Evolutionary conservation across 1,140 invertebrate genomes (phyloP).

Genomic region (Odontomachus brunneus): DNA sequence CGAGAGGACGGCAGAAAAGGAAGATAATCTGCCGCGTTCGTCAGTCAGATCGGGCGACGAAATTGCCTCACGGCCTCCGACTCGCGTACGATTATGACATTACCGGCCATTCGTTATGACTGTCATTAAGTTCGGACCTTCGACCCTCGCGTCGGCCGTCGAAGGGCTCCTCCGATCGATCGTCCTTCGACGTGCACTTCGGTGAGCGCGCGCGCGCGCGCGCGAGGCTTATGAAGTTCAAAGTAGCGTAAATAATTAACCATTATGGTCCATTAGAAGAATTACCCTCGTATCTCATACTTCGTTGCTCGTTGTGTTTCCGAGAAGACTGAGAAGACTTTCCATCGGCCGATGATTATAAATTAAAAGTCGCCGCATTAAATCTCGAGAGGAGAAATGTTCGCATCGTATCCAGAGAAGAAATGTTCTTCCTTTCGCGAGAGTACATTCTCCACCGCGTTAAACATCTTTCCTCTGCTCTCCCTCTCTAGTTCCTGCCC

Average conservation of each 20-base stretch:
- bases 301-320: not conserved
- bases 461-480: slow-evolving; percentile 53
- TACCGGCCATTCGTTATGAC: slow-evolving; percentile 71
- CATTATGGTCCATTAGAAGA: not conserved
- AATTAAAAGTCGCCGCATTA: not conserved
- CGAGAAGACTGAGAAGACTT: not conserved
- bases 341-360: not conserved
- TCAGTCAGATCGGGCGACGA: slow-evolving; percentile 60
- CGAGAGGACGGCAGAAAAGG: too few species aligned
- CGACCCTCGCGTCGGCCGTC: slow-evolving; percentile 15
- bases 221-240: not conserved
- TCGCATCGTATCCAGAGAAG: not conserved
- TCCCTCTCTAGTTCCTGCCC: slow-evolving; percentile 15
- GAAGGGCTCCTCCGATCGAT: slow-evolving; percentile 18
- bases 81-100: slow-evolving; percentile 69
- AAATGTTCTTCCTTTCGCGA: not conserved
- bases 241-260: not conserved
- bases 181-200: slow-evolving; percentile 25
- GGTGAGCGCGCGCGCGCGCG: not conserved
- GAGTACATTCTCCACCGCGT: not conserved
- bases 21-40: slow-evolving; percentile 18
- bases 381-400: not conserved
- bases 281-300: not conserved
- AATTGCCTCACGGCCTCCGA: slow-evolving; percentile 55
- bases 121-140: slow-evolving; percentile 64